Evolutionary conservation across 1,140 invertebrate genomes (phyloP).

Genomic region (Atta colombica): DNA sequence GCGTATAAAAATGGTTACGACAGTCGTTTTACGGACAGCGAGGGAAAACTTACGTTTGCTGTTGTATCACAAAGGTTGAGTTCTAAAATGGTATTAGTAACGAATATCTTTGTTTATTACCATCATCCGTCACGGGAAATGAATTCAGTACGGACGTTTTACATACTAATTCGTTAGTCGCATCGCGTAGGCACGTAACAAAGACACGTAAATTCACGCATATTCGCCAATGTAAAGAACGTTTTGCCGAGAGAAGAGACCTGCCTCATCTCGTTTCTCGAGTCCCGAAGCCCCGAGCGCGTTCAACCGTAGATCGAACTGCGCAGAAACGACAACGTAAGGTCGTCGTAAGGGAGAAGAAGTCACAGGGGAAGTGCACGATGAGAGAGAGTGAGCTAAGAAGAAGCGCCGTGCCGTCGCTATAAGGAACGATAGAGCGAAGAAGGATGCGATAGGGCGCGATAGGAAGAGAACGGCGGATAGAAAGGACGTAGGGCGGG

Average conservation of each 20-base stretch:
- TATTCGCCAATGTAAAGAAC: neutral
- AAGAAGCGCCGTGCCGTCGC: constrained; percentile 18
- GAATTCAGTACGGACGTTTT: neutral
- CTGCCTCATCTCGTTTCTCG: constrained; percentile 52
- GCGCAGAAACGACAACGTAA: constrained; percentile 63
- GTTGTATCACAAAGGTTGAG: neutral
- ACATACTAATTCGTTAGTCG: neutral
- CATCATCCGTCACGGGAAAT: neutral
- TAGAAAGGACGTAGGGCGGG: neutral
- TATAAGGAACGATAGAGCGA: constrained; percentile 34
- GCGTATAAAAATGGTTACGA: neutral
- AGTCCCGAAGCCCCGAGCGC: constrained; percentile 47
- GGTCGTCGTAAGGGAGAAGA: constrained; percentile 52
- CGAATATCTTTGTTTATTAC: constrained; percentile 14
- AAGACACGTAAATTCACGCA: neutral
- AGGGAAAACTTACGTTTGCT: neutral
- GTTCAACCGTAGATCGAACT: constrained; percentile 66
- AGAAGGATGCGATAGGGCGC: constrained; percentile 26
- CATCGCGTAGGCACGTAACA: neutral
- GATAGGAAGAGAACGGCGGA: constrained; percentile 11
- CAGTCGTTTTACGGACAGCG: neutral
- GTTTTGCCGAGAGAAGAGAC: neutral
- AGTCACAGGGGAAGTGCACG: constrained; percentile 31
- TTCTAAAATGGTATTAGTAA: neutral
- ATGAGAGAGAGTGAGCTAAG: constrained; percentile 34